Evolutionary conservation across 1,140 invertebrate genomes (phyloP).

Genomic region (Tyrophagus putrescentiae): DNA sequence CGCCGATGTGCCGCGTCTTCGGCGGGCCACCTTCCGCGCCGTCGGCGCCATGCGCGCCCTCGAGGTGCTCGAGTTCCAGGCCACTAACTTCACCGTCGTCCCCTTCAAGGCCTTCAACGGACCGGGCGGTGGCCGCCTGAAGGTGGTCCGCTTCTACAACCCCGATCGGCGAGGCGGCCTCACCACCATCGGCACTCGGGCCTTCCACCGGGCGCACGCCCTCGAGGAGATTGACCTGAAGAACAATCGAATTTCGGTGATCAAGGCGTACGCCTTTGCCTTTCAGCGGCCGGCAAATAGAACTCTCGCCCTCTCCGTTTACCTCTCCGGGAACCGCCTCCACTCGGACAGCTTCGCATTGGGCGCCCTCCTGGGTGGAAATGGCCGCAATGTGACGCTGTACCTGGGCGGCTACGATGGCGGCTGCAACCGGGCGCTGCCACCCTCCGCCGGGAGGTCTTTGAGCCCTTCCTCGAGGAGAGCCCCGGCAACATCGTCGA

Average conservation of each 20-base stretch:
- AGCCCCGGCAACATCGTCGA: constrained; percentile 4
- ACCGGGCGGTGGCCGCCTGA: not conserved
- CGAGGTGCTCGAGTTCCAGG: not conserved
- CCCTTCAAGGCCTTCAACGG: constrained; percentile 15
- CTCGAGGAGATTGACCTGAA: not conserved
- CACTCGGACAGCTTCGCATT: not conserved
- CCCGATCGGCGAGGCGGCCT: not conserved
- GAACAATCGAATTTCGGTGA: constrained; percentile 1
- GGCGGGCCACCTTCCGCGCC: constrained; percentile 3
- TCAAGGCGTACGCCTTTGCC: constrained; percentile 12
- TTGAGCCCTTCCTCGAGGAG: constrained; percentile 13
- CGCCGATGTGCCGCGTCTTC: not conserved
- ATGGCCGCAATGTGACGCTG: not conserved
- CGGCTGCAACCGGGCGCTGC: not conserved
- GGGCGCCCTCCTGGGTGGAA: constrained; percentile 7
- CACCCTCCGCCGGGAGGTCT: not conserved
- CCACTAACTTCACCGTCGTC: not conserved
- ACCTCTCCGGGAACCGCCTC: not conserved
- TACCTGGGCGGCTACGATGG: constrained; percentile 15
- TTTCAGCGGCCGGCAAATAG: not conserved
- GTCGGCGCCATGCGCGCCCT: constrained; percentile 2
- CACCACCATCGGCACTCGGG: not conserved
- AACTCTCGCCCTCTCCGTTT: not conserved
- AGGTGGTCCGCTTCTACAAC: constrained; percentile 16
- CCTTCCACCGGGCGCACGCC: not conserved